Evolutionary conservation across 2,113 vertebrate genomes (phyloP).

Genomic region (Taurulus bubalis): DNA sequence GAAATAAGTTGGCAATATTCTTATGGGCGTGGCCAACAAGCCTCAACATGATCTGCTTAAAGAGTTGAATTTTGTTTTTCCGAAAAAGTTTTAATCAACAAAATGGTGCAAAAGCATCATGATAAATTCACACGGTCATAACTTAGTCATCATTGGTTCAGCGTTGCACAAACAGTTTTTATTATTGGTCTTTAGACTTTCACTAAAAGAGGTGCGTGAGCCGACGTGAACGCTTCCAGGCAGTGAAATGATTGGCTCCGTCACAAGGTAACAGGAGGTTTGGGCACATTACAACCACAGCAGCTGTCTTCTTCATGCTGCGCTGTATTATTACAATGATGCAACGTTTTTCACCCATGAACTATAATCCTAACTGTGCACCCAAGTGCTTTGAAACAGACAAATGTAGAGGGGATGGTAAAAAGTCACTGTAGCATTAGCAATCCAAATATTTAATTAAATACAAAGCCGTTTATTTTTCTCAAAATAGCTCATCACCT

Average conservation of each 20-base stretch:
- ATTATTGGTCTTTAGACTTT: too few species aligned
- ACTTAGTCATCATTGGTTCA: neutral
- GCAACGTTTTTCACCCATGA: neutral
- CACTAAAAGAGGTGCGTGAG: neutral
- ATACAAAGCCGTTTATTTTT: neutral
- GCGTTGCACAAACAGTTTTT: neutral
- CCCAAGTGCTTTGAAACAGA: neutral
- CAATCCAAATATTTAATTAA: neutral
- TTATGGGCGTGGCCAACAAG: neutral
- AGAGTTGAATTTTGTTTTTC: neutral
- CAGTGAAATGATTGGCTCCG: neutral
- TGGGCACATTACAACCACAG: slow-evolving; percentile 16
- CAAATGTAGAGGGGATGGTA: neutral
- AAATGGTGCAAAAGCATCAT: neutral
- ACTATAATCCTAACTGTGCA: neutral
- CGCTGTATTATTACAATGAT: neutral
- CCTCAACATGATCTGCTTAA: neutral
- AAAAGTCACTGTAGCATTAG: neutral
- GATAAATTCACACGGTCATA: neutral
- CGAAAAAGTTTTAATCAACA: neutral
- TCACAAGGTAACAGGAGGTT: slow-evolving; percentile 23
- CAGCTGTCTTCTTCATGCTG: slow-evolving; percentile 16
- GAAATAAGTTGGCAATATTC: neutral
- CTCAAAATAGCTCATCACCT: neutral
- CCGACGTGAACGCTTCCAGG: neutral